phyloP scores from a whole-genome alignment of 64 coral and sea anemone genomes.

The Porites lutea region DNA sequence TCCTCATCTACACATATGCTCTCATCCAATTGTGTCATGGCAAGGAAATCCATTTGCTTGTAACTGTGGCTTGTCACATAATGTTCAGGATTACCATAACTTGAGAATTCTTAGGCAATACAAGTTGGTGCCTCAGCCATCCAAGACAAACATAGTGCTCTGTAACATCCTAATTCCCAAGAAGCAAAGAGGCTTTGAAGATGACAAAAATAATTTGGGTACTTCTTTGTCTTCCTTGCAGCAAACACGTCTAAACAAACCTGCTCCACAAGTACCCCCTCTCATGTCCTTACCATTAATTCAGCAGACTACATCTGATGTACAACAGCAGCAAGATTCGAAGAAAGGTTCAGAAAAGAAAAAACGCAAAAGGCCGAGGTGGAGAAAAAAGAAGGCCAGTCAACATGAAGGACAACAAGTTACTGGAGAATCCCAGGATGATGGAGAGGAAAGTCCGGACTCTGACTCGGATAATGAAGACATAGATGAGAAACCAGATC shows the following conservation, averaged over 20 bases:
- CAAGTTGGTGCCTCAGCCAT: neutral
- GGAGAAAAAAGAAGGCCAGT: neutral
- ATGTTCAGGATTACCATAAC: conserved; percentile 32
- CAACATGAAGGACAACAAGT: neutral
- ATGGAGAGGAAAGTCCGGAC: conserved; percentile 9
- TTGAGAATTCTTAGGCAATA: conserved; percentile 23
- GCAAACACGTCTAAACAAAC: neutral
- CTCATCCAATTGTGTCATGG: neutral
- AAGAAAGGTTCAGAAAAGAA: neutral
- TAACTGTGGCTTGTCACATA: conserved; percentile 7
- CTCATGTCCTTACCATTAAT: neutral
- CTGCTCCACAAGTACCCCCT: neutral
- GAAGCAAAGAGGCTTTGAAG: neutral
- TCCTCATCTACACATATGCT: conserved; percentile 31
- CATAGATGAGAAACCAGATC: conserved; percentile 2
- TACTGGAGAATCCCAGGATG: neutral
- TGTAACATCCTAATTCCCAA: conserved; percentile 34
- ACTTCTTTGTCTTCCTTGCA: neutral
- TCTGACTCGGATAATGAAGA: conserved; percentile 38
- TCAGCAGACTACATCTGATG: neutral
- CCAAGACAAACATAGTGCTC: neutral
- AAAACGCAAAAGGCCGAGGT: neutral
- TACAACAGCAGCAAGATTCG: neutral
- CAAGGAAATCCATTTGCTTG: neutral
- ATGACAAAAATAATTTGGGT: neutral